phyloP scores from a whole-genome alignment of 2,797 vertebrate species.

The Brachymystax lenok region DNA sequence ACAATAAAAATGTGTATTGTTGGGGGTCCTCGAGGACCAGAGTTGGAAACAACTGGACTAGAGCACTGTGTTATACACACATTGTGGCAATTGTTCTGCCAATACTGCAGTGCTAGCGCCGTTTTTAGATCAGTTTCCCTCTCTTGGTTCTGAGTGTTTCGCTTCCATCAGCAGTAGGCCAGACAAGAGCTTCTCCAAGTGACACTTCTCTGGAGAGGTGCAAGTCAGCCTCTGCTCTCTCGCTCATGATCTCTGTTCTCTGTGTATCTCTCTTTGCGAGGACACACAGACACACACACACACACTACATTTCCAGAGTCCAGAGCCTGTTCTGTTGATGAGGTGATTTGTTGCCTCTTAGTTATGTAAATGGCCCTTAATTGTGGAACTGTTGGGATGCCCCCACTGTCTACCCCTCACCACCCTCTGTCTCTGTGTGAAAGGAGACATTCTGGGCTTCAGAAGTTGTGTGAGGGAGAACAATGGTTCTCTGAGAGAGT shows the following conservation, averaged over 20 bases:
- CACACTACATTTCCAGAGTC: neutral
- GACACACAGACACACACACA: neutral
- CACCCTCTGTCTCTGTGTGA: neutral
- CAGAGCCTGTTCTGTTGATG: conserved; percentile 40
- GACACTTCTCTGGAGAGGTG: neutral
- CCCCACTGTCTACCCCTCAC: neutral
- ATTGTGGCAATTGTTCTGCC: no score
- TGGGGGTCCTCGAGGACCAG: no score
- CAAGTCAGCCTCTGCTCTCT: neutral
- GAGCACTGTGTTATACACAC: no score
- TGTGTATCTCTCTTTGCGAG: neutral
- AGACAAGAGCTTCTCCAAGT: conserved; percentile 12
- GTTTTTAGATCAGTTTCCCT: no score
- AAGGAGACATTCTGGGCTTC: conserved; percentile 3
- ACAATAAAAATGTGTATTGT: no score
- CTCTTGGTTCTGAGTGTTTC: no score
- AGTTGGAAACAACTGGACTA: no score
- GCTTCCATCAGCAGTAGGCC: conserved; percentile 11
- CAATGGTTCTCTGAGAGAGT: neutral
- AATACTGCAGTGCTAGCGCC: no score
- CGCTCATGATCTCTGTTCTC: neutral
- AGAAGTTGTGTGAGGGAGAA: neutral
- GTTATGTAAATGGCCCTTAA: conserved; percentile 73
- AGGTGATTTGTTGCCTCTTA: conserved; percentile 74
- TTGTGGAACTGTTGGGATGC: conserved; percentile 59